Evolutionary conservation across 2,888 invertebrate genomes (phyloP).

Genomic region (Plutella xylostella): DNA sequence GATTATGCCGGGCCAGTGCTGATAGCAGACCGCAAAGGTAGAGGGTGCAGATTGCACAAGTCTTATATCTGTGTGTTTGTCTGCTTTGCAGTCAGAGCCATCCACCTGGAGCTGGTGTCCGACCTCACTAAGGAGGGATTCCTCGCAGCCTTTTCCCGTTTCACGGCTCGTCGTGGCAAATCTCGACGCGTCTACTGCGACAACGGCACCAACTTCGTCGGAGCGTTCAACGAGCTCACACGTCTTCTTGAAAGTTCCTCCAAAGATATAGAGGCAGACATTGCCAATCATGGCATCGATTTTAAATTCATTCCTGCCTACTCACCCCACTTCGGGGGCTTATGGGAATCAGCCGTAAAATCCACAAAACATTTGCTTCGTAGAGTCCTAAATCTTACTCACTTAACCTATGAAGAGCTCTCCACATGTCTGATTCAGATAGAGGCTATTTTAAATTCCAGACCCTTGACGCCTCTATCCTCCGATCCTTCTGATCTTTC

Average conservation of each 20-base stretch:
- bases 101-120: constrained; percentile 10
- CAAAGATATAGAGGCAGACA: not conserved
- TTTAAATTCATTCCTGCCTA: constrained; percentile 21
- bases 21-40: constrained; percentile 13
- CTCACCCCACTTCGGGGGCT: constrained; percentile 17
- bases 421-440: not conserved
- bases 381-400: not conserved
- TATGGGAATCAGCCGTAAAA: not conserved
- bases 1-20: constrained; percentile 15
- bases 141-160: constrained; percentile 2
- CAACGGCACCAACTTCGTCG: constrained; percentile 17
- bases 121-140: constrained; percentile 9
- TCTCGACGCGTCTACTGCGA: constrained; percentile 13
- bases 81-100: constrained; percentile 4
- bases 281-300: constrained; percentile 18
- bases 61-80: constrained; percentile 6
- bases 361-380: not conserved
- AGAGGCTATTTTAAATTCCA: not conserved
- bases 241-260: constrained; percentile 3
- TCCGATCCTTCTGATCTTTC: not conserved
- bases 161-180: constrained; percentile 13
- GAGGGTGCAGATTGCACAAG: constrained; percentile 5
- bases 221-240: constrained; percentile 12
- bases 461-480: not conserved
- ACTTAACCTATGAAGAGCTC: constrained; percentile 1